These are phyloP conservation scores for Tinea pellionella DNA, from an alignment of 2,888 invertebrate species.

Conservation along the genomic window DNA sequence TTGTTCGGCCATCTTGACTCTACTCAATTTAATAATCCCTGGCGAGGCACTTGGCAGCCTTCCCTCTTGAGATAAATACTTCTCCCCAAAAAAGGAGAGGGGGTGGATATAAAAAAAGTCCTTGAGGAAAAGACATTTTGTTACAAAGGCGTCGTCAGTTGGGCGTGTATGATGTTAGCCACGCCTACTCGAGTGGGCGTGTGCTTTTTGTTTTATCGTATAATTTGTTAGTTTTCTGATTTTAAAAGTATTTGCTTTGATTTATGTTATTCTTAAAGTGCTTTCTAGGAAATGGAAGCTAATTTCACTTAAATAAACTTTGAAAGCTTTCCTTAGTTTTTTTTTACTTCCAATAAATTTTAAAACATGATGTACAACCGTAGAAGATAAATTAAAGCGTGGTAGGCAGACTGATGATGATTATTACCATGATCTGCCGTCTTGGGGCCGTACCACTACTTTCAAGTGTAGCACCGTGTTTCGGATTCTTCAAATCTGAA, in stretches of 20 bases:
- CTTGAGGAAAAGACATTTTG: conserved; percentile 8
- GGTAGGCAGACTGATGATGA: too few relatives aligned
- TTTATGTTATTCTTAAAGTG: neutral
- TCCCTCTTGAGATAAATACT: conserved; percentile 42
- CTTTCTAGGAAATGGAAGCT: neutral
- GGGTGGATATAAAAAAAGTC: conserved; percentile 7
- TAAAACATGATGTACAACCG: too few relatives aligned
- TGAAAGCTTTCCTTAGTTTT: too few relatives aligned
- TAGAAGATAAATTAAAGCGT: too few relatives aligned
- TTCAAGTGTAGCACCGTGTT: too few relatives aligned
- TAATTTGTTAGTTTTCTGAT: neutral
- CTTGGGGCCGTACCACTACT: too few relatives aligned
- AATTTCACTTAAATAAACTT: too few relatives aligned
- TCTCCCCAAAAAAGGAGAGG: conserved; percentile 26
- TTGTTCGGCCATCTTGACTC: conserved; percentile 31
- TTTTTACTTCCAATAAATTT: too few relatives aligned
- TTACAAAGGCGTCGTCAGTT: conserved; percentile 20
- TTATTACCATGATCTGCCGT: too few relatives aligned
- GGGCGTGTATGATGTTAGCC: conserved; percentile 24
- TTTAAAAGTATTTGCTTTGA: neutral
- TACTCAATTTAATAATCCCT: conserved; percentile 55
- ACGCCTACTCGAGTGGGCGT: conserved; percentile 26
- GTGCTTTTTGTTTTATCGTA: conserved; percentile 1
- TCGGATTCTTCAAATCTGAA: too few relatives aligned
- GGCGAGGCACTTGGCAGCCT: conserved; percentile 21